phyloP scores from a whole-genome alignment of 2,888 invertebrate species.

The Tyria jacobaeae region DNA sequence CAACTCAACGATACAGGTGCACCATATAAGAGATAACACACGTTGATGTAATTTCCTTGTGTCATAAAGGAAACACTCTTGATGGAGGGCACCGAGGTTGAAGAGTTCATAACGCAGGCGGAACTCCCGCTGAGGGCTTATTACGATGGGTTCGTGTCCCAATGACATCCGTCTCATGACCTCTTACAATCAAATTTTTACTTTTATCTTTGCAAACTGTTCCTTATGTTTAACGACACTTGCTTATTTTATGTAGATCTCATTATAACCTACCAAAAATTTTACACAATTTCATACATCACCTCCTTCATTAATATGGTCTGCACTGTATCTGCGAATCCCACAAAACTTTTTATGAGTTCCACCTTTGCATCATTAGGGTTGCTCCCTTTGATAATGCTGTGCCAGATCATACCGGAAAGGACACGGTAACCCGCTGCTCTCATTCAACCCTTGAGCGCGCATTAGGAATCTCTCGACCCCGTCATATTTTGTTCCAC shows the following conservation, averaged over 20 bases:
- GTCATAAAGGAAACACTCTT: conserved; percentile 67
- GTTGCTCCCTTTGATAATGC: conserved; percentile 72
- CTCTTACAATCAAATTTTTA: conserved; percentile 36
- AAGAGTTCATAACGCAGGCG: conserved; percentile 65
- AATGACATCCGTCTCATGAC: conserved; percentile 56
- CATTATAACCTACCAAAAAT: conserved; percentile 18
- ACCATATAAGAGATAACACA: conserved; percentile 62
- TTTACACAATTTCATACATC: conserved; percentile 23
- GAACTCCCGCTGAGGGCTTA: conserved; percentile 62
- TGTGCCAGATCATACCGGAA: conserved; percentile 73
- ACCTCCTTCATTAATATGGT: conserved; percentile 31
- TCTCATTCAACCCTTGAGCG: conserved; percentile 80
- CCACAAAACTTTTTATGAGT: conserved; percentile 60
- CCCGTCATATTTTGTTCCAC: conserved; percentile 76
- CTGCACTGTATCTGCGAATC: conserved; percentile 36
- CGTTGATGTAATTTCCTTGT: conserved; percentile 57
- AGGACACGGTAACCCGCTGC: conserved; percentile 80
- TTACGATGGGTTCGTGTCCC: conserved; percentile 52
- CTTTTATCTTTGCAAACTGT: conserved; percentile 35
- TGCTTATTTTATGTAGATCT: conserved; percentile 15
- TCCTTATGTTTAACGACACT: conserved; percentile 29
- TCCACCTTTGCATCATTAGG: conserved; percentile 70
- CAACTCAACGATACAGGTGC: conserved; percentile 54
- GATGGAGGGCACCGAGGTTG: conserved; percentile 68
- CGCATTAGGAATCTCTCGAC: conserved; percentile 73